These are phyloP conservation scores for Pelosia muscerda DNA, from an alignment of 2,888 invertebrate species.

Conservation along the genomic window DNA sequence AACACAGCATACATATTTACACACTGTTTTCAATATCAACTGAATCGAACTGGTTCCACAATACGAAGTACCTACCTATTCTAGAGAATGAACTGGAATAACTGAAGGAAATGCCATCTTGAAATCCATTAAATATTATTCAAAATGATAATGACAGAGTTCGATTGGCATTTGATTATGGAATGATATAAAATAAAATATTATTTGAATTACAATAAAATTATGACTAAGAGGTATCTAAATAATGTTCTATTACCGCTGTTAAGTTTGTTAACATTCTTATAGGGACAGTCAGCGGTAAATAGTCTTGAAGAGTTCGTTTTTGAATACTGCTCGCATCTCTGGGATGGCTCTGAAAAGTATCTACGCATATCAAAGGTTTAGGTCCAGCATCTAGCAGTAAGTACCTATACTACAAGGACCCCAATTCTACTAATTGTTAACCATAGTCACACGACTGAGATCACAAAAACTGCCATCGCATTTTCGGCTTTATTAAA, in stretches of 20 bases:
- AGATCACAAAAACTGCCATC: no score
- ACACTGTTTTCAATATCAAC: background rate
- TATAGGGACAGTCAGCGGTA: background rate
- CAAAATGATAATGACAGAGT: background rate
- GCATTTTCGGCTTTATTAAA: no score
- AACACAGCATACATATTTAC: background rate
- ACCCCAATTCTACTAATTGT: no score
- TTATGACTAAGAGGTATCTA: background rate
- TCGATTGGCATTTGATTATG: background rate
- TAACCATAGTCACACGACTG: no score
- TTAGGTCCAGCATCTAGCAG: no score
- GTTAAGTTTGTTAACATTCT: background rate
- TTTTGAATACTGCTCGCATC: no score
- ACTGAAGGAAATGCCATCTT: background rate
- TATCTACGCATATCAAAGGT: no score
- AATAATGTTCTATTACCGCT: background rate
- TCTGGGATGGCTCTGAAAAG: no score
- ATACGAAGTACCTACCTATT: background rate
- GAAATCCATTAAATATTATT: background rate
- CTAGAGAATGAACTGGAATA: background rate
- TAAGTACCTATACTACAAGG: no score
- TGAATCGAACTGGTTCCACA: no score
- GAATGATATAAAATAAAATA: background rate
- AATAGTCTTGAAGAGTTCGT: no score
- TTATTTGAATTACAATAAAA: background rate